Percentiles rank a stretch among this genome's conserved stretches.
phyloP scores from a whole-genome alignment of 2,113 vertebrate species.

The Psilopsiagon aymara region DNA sequence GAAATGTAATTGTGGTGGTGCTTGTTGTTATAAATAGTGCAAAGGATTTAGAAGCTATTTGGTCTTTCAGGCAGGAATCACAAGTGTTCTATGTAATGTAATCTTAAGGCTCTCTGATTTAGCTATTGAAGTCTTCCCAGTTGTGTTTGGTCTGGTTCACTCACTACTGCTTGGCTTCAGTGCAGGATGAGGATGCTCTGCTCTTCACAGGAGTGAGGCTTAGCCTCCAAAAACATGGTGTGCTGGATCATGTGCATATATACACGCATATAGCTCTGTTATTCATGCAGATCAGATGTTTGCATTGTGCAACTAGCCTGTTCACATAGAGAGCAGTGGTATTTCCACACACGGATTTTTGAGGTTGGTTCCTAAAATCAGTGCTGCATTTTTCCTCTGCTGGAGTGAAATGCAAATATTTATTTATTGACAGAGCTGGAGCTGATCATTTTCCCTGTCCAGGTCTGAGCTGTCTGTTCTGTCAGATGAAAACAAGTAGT shows the following conservation, averaged over 20 bases:
- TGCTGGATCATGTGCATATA: not conserved
- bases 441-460: constrained; percentile 11
- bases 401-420: constrained; percentile 59
- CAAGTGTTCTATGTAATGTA: not conserved
- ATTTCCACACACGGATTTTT: constrained; percentile 53
- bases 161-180: not conserved
- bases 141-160: not conserved
- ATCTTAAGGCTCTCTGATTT: not conserved
- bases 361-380: constrained; percentile 54
- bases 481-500: constrained; percentile 38
- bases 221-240: not conserved
- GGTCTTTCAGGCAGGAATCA: not conserved
- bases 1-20: constrained; percentile 25
- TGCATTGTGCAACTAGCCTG: not conserved
- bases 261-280: not conserved
- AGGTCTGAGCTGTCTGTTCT: constrained; percentile 24
- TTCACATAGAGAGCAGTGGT: not conserved
- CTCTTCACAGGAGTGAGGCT: not conserved
- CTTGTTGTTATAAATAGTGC: constrained; percentile 60
- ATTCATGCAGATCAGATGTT: not conserved
- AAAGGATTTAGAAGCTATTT: constrained; percentile 24
- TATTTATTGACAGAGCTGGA: constrained; percentile 60
- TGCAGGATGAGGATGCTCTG: not conserved
- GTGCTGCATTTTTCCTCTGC: constrained; percentile 51
- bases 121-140: not conserved